These are phyloP conservation scores for Lethocerus indicus DNA, from an alignment of 1,140 invertebrate genomes.

Conservation along the genomic window DNA sequence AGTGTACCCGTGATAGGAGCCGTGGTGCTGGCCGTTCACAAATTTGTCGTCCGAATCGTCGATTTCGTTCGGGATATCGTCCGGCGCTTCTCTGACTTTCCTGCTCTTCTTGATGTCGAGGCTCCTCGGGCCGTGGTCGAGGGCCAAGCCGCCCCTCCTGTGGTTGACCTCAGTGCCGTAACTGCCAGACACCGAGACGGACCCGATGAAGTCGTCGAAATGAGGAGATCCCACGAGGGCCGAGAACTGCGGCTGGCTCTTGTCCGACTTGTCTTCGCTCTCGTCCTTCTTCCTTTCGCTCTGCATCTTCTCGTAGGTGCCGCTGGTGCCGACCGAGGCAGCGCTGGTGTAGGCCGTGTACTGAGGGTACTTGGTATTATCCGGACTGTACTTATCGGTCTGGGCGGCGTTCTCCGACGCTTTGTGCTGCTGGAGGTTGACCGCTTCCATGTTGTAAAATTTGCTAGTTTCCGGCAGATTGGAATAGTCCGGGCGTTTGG, in stretches of 20 bases:
- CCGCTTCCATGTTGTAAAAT: constrained; percentile 7
- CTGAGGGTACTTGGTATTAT: constrained; percentile 11
- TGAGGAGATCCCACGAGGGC: constrained; percentile 11
- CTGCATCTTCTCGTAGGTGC: not conserved
- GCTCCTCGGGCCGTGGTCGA: constrained; percentile 32
- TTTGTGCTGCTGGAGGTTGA: constrained; percentile 1
- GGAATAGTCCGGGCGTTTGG: not conserved
- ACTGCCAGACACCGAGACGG: constrained; percentile 13
- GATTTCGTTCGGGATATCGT: constrained; percentile 14
- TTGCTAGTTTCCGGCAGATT: constrained; percentile 1
- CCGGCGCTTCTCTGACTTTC: constrained; percentile 6
- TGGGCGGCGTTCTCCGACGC: too few relatives aligned
- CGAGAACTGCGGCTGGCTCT: constrained; percentile 16
- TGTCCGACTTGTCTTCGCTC: constrained; percentile 16
- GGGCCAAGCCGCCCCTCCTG: constrained; percentile 22
- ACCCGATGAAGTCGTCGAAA: constrained; percentile 11
- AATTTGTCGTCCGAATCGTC: constrained; percentile 14
- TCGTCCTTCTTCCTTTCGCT: not conserved
- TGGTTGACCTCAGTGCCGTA: constrained; percentile 15
- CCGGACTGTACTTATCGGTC: not conserved
- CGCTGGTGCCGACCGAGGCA: constrained; percentile 15
- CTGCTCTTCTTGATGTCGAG: constrained; percentile 19
- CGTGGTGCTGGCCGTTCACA: constrained; percentile 15
- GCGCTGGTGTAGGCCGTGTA: constrained; percentile 17
- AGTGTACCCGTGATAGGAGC: too few relatives aligned